phyloP scores from a whole-genome alignment of 2,113 vertebrate genomes.

The Camarhynchus parvulus region DNA sequence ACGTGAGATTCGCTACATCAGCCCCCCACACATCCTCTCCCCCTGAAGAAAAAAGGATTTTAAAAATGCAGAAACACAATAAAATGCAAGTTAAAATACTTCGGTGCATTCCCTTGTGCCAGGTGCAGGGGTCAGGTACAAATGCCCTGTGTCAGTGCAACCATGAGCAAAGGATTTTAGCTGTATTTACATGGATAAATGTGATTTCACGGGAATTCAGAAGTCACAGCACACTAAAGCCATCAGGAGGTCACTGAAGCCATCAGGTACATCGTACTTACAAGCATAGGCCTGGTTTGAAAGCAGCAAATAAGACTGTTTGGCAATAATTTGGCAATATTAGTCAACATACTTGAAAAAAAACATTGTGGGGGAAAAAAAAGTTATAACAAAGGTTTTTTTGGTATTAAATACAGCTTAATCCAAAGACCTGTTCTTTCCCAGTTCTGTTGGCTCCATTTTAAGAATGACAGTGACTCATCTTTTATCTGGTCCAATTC shows the following conservation, averaged over 20 bases:
- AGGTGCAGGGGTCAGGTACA: neutral
- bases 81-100: neutral
- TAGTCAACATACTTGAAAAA: neutral
- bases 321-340: neutral
- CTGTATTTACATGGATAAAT: neutral
- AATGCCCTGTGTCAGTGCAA: neutral
- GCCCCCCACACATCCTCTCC: neutral
- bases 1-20: neutral
- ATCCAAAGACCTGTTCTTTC: neutral
- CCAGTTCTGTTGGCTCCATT: neutral
- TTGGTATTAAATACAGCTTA: neutral
- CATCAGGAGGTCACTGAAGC: neutral
- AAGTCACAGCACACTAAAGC: neutral
- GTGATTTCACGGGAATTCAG: neutral
- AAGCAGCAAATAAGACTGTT: neutral
- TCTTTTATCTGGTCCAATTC: neutral
- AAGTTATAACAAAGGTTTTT: neutral
- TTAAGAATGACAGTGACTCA: conserved; percentile 1
- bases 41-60: neutral
- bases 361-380: neutral
- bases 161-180: neutral
- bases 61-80: neutral
- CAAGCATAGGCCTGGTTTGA: neutral
- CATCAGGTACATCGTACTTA: neutral
- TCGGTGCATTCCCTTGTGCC: neutral